A percentile compares a stretch with the other conserved stretches of the same genome.
Conservation (phyloP, 2,888 invertebrate species). For the Pardosa pseudoannulata region DNA sequence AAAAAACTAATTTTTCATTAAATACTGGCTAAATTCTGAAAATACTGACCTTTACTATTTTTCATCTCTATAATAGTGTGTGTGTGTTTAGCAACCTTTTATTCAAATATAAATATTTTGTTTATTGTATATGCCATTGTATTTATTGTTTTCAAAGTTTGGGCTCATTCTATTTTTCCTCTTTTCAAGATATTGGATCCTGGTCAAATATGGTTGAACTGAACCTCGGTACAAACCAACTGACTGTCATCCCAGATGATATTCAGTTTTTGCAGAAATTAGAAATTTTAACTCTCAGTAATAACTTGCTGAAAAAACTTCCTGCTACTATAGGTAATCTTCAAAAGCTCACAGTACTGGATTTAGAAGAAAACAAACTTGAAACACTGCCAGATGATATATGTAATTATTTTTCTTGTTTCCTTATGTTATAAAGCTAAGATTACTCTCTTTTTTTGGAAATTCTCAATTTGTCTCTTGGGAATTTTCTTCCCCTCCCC, state of each 20-base stretch:
- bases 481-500: too few relatives aligned
- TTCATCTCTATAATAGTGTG: too few relatives aligned
- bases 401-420: constrained; percentile 78
- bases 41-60: too few relatives aligned
- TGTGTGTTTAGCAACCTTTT: too few relatives aligned
- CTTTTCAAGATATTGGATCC: constrained; percentile 89
- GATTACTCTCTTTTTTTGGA: too few relatives aligned
- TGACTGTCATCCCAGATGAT: constrained; percentile 96
- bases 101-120: too few relatives aligned
- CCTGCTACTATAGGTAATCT: constrained; percentile 96
- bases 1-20: too few relatives aligned
- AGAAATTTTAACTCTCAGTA: constrained; percentile 96
- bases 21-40: too few relatives aligned
- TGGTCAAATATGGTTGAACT: constrained; percentile 99
- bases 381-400: constrained; percentile 97
- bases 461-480: too few relatives aligned
- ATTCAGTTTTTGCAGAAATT: constrained; percentile 95
- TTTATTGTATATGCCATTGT: too few relatives aligned
- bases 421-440: too few relatives aligned
- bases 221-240: constrained; percentile 97
- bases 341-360: constrained; percentile 93
- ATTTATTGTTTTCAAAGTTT: too few relatives aligned
- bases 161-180: not conserved
- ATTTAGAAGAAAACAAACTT: constrained; percentile 98
- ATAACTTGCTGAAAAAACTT: constrained; percentile 94